Base-by-base conservation (phyloP, 2,888 invertebrate genomes). In the Andrena hattorfiana region DNA sequence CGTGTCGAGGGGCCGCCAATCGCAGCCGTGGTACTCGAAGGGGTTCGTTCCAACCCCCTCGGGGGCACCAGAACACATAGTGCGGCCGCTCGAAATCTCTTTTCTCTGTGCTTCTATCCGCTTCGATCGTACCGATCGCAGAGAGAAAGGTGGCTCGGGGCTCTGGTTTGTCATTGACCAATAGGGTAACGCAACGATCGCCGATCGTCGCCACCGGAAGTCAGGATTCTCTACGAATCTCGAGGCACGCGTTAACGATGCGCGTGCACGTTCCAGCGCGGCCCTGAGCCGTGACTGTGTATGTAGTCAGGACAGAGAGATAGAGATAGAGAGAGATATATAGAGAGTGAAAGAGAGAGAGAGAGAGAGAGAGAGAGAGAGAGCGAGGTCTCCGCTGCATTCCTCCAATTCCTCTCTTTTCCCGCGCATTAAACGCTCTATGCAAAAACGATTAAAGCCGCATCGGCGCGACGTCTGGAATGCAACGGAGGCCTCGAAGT, bases 101-200 rank as follows among this genome's bases (percentile, higher is more conserved):
- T 63, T 49, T 54, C 42, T 71, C 20, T 68, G 13, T 66, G 73
- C 56, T 67, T 71, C 23, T 68, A 73, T 72, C 70, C 26, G 26
- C 66, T 70, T 56, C 42, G 73, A 77, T 71, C 75, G 76, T 64
- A 59, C 56, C 56, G 80, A 70, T 77, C 86, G 89, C 81, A 85
- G 83, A 88, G 85, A 83, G 83, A 89, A 91, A 92, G 92, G 84
- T 88, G 85, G 92, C 93, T 93, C 93, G 93, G 93, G 93, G 94
- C 94, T 94, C 94, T 94, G 94, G 94, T 94, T 94, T 94, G 94
- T 94, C 94, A 94, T 94, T 94, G 94, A 93, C 93, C 93, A 56
- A 92, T 93, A 67, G 78, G 81, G 77, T 63, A 79, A 82, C 67
- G 78, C 78, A 59, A 81, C 85, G 85, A 81, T 76, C 77, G 70